Conservation (phyloP, 1,140 invertebrate genomes). For the Solen grandis region DNA sequence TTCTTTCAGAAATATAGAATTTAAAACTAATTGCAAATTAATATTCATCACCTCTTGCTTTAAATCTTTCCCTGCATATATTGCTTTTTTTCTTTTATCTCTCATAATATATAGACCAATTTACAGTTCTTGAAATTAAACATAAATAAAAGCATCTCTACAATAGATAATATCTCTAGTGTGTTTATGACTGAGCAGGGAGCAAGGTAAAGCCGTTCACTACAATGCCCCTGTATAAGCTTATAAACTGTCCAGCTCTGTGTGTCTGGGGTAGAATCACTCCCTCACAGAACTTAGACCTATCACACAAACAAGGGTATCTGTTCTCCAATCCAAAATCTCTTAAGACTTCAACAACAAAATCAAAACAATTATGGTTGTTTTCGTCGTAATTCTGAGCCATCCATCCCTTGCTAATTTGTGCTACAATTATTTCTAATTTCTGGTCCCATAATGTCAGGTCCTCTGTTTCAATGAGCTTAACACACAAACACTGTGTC, state of each 20-base stretch:
- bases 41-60: too few species aligned
- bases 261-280: constrained; percentile 29
- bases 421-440: constrained; percentile 10
- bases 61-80: too few species aligned
- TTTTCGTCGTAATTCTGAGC: constrained; percentile 18
- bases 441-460: background rate
- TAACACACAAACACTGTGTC: constrained; percentile 33
- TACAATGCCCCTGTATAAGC: constrained; percentile 29
- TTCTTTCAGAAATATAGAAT: too few species aligned
- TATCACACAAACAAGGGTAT: constrained; percentile 26
- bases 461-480: background rate
- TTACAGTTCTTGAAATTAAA: too few species aligned
- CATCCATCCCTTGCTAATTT: constrained; percentile 20
- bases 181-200: too few species aligned
- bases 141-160: too few species aligned
- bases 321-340: background rate
- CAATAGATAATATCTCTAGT: too few species aligned
- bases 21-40: too few species aligned
- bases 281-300: constrained; percentile 24
- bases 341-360: constrained; percentile 22
- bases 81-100: too few species aligned
- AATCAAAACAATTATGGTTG: constrained; percentile 43
- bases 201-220: constrained; percentile 7
- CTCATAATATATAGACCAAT: too few species aligned
- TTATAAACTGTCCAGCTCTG: constrained; percentile 41